Base-by-base conservation (phyloP, 2,113 vertebrate species). In the Crotophaga sulcirostris region DNA sequence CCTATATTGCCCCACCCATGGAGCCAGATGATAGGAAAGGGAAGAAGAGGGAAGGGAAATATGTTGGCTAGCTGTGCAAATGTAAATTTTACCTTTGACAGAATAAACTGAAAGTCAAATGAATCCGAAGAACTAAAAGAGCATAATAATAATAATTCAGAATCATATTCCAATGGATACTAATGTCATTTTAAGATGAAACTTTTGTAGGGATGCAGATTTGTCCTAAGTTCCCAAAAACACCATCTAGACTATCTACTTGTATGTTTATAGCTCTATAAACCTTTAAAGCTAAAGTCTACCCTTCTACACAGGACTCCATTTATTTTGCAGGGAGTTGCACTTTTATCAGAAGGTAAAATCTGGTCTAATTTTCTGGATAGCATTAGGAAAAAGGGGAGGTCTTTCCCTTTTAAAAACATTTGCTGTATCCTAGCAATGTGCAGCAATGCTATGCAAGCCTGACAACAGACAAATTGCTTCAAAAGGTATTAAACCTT, bases 401-500 rank as follows among this genome's bases (percentile, higher is more conserved):
- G 70, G 94, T 76, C 83, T 81, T 93, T 93, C 47, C 56, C 84
- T 84, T 90, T 80, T 82, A 93, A 95, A 97, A 97, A 96, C 90
- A 97, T 96, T 96, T 93, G 92, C 87, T 49, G 93, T 97, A 90
- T 93, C 94, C 95, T 96, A 97, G 96, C 96, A 96, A 96, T 93
- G 44, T 60, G 49, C 52, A 63, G 80, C 0, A 1, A 83, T 81
- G 90, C 86, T 97, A 83, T 89, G 95, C 88, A 89, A 90, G 70
- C 24, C 47, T 92, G 78, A 92, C 81, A 93, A 77, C 73, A 95
- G 82, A 72, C 33, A 79, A 96, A 91, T 40, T 31, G 8, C 20
- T 86, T 79, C 79, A 24, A 90, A 82, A 88, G 55, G 84, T 79
- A 72, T 34, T 88, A 74, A 89, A 83, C 55, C 36, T 85, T 86